Evolutionary conservation across 1,140 invertebrate genomes (phyloP), one percentile per base, ranked within the genome.

Genomic region (Parasteatoda tepidariorum): DNA sequence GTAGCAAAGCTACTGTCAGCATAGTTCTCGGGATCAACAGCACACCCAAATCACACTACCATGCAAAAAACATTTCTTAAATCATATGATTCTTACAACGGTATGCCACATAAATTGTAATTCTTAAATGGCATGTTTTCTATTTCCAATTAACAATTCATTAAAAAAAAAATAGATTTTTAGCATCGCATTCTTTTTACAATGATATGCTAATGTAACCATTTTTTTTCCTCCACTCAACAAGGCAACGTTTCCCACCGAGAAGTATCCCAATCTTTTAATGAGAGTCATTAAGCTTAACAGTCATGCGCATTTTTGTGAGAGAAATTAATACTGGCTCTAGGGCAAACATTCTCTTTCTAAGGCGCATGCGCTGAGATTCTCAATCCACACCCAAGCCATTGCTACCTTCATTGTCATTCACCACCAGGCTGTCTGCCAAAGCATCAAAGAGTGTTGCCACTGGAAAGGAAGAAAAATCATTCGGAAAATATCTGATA

Each of bases 261-360:
- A 59, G 7, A 59, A 59, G 2, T 7, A n/a, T n/a, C 15, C n/a
- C 15, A 15, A 75, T 75, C 18, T 18, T 4, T 62, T 75, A 75
- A 75, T 75, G 73, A 75, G 62, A 75, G 73, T 75, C 55, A 75
- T 75, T 75, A 75, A 31, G 26, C 31, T n/a, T 31, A 61, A 31
- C 62, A 28, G 18, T 48, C 38, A 48, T 48, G 18, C 18, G 38
- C 18, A 48, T 48, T 0, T 48, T 31, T 28, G 33, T 7, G 61
- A 66, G 24, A 73, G 31, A n/a, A 73, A 26, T n/a, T 22, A 73
- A 57, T 73, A 57, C 28, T 73, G 48, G 48, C 34, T 48, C 57
- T 41, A 57, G 48, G 54, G 62, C 30, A 31, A n/a, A 54, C 70
- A 41, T 66, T 34, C 62, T 48, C 38, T 9, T 13, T 28, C 30